Conservation (phyloP, 2,113 vertebrate genomes). For the Aldabrachelys gigantea region DNA sequence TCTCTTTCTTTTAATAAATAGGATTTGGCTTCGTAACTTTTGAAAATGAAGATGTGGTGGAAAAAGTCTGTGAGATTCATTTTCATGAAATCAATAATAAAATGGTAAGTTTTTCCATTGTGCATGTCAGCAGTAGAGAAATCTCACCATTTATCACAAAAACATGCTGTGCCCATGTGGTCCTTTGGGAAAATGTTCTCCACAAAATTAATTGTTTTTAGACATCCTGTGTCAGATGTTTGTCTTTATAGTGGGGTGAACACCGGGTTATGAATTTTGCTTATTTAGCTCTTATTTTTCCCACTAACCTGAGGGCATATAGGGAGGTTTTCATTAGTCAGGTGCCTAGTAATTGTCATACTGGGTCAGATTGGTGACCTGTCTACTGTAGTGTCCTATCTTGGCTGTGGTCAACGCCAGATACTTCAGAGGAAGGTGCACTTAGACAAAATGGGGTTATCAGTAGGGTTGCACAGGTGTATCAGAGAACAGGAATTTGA, state of each 20-base stretch:
- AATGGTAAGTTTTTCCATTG: slow-evolving; percentile 89
- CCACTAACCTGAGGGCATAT: neutral
- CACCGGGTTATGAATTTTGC: rapidly evolving
- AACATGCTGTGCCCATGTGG: rapidly evolving
- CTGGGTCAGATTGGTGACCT: neutral
- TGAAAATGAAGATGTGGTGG: slow-evolving; percentile 98
- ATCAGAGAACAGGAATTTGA: neutral
- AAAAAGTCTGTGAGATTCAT: slow-evolving; percentile 99
- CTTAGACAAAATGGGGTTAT: neutral
- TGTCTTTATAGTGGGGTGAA: rapidly evolving
- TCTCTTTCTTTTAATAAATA: slow-evolving; percentile 64
- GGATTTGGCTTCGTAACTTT: slow-evolving; percentile 99
- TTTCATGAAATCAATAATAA: slow-evolving; percentile 99
- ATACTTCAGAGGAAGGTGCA: neutral
- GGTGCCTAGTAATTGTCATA: rapidly evolving
- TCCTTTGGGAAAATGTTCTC: neutral
- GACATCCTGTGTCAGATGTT: rapidly evolving
- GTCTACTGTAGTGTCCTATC: neutral
- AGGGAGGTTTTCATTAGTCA: neutral
- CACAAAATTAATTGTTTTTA: rapidly evolving
- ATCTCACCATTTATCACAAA: rapidly evolving
- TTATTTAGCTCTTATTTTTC: neutral
- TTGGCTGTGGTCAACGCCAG: neutral
- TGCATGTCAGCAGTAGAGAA: rapidly evolving
- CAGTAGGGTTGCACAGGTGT: neutral